A percentile compares a stretch with the other conserved stretches of the same genome.
phyloP scores from a whole-genome alignment of 2,113 vertebrate genomes.

The Martes martes region DNA sequence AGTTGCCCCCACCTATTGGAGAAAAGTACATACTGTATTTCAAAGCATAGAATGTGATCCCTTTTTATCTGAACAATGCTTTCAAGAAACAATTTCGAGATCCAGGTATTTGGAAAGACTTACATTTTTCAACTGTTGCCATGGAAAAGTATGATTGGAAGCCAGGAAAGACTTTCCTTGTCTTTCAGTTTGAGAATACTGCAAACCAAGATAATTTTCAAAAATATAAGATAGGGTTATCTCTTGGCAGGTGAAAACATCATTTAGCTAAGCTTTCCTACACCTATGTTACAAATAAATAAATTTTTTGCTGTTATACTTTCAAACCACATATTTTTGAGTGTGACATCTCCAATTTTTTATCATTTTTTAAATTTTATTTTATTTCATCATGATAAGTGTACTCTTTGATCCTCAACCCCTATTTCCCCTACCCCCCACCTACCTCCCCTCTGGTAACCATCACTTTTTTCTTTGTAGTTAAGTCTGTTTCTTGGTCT shows the following conservation, averaged over 20 bases:
- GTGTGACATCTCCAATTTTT: neutral
- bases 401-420: neutral
- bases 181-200: neutral
- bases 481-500: neutral
- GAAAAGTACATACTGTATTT: neutral
- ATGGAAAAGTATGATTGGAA: neutral
- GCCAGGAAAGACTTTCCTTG: neutral
- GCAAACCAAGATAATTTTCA: neutral
- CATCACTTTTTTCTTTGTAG: neutral
- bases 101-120: neutral
- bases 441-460: neutral
- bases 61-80: constrained; percentile 2
- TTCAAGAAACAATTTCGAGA: neutral
- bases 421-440: neutral
- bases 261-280: neutral
- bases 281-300: neutral
- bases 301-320: neutral
- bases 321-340: neutral
- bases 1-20: neutral
- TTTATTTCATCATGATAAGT: neutral
- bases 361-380: neutral
- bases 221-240: neutral
- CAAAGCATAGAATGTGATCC: neutral
- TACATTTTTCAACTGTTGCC: neutral
- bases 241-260: neutral